Percentiles rank a stretch among this genome's conserved stretches.
phyloP scores from a whole-genome alignment of 2,797 vertebrate species.

The Lithobates pipiens region DNA sequence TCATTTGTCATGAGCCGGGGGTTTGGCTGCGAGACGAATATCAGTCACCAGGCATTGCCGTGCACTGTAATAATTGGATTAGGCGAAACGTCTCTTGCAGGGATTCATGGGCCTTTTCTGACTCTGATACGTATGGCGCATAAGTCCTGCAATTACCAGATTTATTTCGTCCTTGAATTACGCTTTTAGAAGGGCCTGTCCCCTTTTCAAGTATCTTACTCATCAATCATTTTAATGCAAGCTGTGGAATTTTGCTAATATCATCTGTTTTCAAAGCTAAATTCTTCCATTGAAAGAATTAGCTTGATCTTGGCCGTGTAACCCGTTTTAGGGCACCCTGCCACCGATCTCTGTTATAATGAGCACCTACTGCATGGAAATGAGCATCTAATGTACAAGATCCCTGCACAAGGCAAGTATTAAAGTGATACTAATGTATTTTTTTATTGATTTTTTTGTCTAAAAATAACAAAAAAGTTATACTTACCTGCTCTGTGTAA shows the following conservation, averaged over 20 bases:
- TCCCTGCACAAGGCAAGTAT: too few relatives aligned
- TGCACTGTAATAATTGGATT: constrained; percentile 19
- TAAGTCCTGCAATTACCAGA: background rate
- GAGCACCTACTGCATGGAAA: too few relatives aligned
- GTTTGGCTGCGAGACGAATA: background rate
- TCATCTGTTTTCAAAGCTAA: background rate
- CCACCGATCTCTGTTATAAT: too few relatives aligned
- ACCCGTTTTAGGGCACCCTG: too few relatives aligned
- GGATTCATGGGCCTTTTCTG: background rate
- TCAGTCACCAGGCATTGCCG: background rate
- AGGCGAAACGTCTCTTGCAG: background rate
- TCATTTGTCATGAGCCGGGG: constrained; percentile 6
- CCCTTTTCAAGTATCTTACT: background rate
- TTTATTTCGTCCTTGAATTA: background rate
- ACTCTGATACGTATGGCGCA: background rate
- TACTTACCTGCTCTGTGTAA: too few relatives aligned
- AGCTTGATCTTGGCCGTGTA: background rate
- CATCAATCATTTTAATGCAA: background rate
- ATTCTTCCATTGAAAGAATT: background rate
- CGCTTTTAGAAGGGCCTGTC: background rate
- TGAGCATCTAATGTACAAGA: too few relatives aligned
- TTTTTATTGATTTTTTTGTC: too few relatives aligned
- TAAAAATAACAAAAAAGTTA: too few relatives aligned
- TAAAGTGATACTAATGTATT: too few relatives aligned
- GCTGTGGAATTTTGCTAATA: background rate